phyloP scores from a whole-genome alignment of 2,888 invertebrate genomes.

The Stenichneumon culpator region DNA sequence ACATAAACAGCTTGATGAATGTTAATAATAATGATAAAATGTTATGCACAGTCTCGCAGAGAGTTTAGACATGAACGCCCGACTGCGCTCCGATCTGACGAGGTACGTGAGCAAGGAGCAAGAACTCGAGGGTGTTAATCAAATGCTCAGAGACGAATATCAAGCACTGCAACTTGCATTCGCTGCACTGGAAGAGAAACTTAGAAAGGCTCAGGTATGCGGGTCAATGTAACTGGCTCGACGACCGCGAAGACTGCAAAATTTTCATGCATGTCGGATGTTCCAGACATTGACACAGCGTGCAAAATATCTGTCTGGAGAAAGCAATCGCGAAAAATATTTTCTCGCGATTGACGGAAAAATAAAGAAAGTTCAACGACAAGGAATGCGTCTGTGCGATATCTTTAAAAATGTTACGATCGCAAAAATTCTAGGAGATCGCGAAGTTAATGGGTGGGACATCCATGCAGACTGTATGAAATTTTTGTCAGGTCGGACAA shows the following conservation, averaged over 20 bases:
- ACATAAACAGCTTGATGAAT: not conserved
- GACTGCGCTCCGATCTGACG: conserved; percentile 90
- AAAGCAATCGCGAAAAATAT: not conserved
- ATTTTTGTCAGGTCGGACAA: not conserved
- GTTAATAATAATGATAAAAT: conserved; percentile 11
- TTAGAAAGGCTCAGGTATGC: conserved; percentile 91
- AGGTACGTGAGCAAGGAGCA: conserved; percentile 90
- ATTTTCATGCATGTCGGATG: conserved; percentile 33
- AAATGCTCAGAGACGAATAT: conserved; percentile 96
- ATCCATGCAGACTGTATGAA: not conserved
- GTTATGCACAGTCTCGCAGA: conserved; percentile 88
- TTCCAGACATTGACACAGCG: not conserved
- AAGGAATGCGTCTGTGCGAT: not conserved
- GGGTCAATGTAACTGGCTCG: conserved; percentile 33
- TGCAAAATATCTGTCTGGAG: not conserved
- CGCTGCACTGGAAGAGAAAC: conserved; percentile 95
- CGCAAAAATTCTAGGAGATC: not conserved
- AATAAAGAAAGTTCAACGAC: not conserved
- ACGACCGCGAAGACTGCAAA: not conserved
- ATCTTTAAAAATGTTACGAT: not conserved
- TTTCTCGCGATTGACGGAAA: not conserved
- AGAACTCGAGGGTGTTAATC: conserved; percentile 93
- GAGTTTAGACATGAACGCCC: conserved; percentile 88
- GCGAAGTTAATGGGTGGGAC: not conserved
- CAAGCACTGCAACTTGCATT: conserved; percentile 97